A percentile compares a stretch with the other conserved stretches of the same genome.
Evolutionary conservation across 2,888 invertebrate genomes (phyloP).

Genomic region (Phengaris alcon): DNA sequence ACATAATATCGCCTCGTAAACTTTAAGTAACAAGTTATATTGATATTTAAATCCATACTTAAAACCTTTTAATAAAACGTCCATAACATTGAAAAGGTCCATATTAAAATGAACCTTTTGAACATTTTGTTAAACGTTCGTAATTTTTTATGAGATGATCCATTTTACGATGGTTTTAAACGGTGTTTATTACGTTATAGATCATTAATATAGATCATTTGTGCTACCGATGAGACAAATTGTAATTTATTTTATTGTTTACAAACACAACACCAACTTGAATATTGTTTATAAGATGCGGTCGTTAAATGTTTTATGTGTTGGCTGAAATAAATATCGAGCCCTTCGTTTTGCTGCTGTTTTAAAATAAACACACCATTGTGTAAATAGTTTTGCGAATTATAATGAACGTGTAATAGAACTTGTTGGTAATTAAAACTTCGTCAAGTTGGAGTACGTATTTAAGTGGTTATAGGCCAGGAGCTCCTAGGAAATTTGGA

Average conservation of each 20-base stretch:
- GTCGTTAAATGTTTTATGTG: slow-evolving; percentile 13
- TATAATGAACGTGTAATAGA: no score
- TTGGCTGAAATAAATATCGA: background rate
- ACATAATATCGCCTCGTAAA: background rate
- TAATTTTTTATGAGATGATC: background rate
- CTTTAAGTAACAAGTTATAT: background rate
- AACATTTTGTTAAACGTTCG: background rate
- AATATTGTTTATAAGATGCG: background rate
- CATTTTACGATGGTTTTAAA: slow-evolving; percentile 8
- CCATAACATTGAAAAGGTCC: background rate
- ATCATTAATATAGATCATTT: slow-evolving; percentile 14
- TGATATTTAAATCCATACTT: background rate
- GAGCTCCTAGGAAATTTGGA: no score
- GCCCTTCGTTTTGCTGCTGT: background rate
- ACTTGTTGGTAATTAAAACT: no score
- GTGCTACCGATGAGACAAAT: slow-evolving; percentile 7
- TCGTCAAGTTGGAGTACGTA: no score
- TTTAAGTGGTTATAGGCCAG: no score
- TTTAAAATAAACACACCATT: background rate
- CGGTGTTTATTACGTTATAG: slow-evolving; percentile 10
- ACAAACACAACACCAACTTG: background rate
- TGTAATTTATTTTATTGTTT: background rate
- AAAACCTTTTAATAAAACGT: background rate
- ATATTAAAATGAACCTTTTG: background rate
- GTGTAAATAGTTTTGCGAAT: no score